These are phyloP conservation scores for Glandiceps talaboti DNA, from an alignment of 53 echinoderm and acorn worm species.

Conservation along the genomic window DNA sequence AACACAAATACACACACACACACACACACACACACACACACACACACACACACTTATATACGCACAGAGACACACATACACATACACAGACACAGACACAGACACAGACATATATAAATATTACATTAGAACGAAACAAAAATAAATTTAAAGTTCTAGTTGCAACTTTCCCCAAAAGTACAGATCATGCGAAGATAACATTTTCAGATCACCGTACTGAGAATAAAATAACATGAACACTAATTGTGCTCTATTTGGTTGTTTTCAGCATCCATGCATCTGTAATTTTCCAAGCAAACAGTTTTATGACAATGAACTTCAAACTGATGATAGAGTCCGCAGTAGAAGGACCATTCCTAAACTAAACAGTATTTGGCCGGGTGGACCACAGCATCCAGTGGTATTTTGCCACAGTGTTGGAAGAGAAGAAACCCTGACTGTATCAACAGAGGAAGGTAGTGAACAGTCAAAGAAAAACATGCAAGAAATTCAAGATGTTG, in stretches of 20 bases:
- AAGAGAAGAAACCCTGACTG: slow-evolving; percentile 73
- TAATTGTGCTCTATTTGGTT: neutral
- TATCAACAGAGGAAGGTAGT: slow-evolving; percentile 73
- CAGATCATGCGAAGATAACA: too few relatives aligned
- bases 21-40: too few relatives aligned
- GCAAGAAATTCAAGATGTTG: slow-evolving; percentile 69
- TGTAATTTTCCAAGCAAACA: slow-evolving; percentile 57
- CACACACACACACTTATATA: too few relatives aligned
- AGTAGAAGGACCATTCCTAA: slow-evolving; percentile 9
- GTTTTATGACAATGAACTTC: slow-evolving; percentile 62
- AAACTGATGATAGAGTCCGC: slow-evolving; percentile 56
- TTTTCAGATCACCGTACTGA: too few relatives aligned
- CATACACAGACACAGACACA: too few relatives aligned
- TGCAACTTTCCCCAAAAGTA: too few relatives aligned
- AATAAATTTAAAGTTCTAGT: too few relatives aligned
- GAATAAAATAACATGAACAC: too few relatives aligned
- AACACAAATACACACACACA: too few relatives aligned
- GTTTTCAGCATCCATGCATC: slow-evolving; percentile 59
- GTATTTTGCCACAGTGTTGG: slow-evolving; percentile 92
- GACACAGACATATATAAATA: too few relatives aligned
- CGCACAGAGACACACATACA: too few relatives aligned
- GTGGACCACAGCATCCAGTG: slow-evolving; percentile 29
- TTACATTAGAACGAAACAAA: neutral
- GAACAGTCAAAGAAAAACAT: slow-evolving; percentile 79
- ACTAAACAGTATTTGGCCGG: slow-evolving; percentile 44